Evolutionary conservation across 2,113 vertebrate genomes (phyloP).

Genomic region (Hirundichthys speculiger): DNA sequence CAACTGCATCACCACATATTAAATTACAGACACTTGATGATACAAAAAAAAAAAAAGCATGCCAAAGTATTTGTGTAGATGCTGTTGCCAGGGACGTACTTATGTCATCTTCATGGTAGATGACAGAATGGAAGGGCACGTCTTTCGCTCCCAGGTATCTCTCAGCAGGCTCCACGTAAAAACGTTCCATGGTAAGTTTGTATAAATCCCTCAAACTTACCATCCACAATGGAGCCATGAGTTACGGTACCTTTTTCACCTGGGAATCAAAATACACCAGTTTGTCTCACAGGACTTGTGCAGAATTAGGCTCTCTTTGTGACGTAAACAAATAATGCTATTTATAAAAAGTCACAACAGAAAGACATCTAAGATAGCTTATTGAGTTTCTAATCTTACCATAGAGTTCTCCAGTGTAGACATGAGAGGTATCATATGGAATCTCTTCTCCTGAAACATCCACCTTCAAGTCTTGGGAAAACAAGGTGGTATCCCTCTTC

Average conservation of each 20-base stretch:
- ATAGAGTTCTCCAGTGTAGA: conserved; percentile 96
- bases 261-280: conserved; percentile 60
- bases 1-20: conserved; percentile 31
- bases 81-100: conserved; percentile 82
- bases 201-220: conserved; percentile 97
- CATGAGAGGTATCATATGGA: conserved; percentile 95
- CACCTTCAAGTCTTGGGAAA: conserved; percentile 92
- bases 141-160: conserved; percentile 90
- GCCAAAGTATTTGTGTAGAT: conserved; percentile 5
- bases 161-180: conserved; percentile 94
- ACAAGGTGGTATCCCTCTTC: conserved; percentile 93
- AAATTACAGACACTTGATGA: conserved; percentile 13
- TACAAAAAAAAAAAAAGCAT: conserved; percentile 21
- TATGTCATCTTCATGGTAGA: conserved; percentile 98
- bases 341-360: background rate
- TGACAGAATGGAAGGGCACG: conserved; percentile 96
- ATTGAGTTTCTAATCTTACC: conserved; percentile 79
- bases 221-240: conserved; percentile 93
- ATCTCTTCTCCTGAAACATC: conserved; percentile 88
- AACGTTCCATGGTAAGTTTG: conserved; percentile 91
- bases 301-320: background rate
- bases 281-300: background rate
- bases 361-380: background rate
- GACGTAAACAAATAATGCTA: too few species aligned
- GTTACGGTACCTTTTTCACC: conserved; percentile 93